Base-by-base conservation (phyloP, 1,140 invertebrate species). In the Drosophila neocordata region DNA sequence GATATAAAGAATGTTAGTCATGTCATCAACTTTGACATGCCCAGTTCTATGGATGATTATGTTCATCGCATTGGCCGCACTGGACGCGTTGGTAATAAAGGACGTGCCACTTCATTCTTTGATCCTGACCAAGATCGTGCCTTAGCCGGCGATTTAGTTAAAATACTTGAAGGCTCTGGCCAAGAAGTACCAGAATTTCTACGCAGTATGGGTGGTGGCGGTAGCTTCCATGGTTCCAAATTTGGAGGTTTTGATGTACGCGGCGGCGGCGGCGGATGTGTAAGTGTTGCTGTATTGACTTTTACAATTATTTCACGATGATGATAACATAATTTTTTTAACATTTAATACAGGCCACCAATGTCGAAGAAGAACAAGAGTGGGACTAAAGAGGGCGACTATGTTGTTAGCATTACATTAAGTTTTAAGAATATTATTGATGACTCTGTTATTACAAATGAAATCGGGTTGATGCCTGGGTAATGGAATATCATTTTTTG, bases 41-140 rank as follows among this genome's bases (percentile, higher is more conserved):
- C 98, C 0, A 75, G 27, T 1, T 93, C 93, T 22, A 96, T 98
- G 65, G 97, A 98, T 69, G 97, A 98, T 65, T 99, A 99, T 90
- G 97, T 99, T 4, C 98, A 99, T 92, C 93, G 98, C 51, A 99
- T 99, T 85, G 98, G 98, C 1, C 93, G 98, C 79, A 99, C 98
- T 13, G 98, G 98, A 1, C 94, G 98, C 41, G 96, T 99, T 18
- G 98, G 98, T 0, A 98, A 99, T 92, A 91, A 95, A 41, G 98
- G 98, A 4, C 95, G 94, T 80, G 97, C 98, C 0, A 97, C 96
- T 0, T 97, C 96, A 7, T 99, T 99, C 92, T 99, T 93, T 89
- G 95, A 97, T 91, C 79, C 93, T 0, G 93, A 94, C 1, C 60
- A 89, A 0, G 95, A 99, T 91, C 53, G 44, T 0, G 71, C 75